Conservation (phyloP, 2,888 invertebrate species). For the Timandra comae region DNA sequence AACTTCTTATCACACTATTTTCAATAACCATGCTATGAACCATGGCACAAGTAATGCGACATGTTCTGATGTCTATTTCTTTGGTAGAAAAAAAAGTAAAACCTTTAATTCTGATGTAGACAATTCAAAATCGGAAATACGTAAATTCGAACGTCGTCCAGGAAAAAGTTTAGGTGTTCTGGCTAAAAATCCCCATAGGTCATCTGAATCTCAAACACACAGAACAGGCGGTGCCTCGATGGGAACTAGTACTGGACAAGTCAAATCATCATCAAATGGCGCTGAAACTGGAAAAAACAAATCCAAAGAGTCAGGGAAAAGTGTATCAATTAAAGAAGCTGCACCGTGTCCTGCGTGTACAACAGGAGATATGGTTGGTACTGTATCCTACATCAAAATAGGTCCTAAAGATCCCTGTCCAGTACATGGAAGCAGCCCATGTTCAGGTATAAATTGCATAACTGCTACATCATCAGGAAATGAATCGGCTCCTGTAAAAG, state of each 20-base stretch:
- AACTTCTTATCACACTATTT: no score
- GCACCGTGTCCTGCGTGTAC: conserved; percentile 32
- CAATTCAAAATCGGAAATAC: no score
- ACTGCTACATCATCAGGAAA: conserved; percentile 35
- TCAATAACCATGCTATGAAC: no score
- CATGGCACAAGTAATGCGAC: conserved; percentile 15
- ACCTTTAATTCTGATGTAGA: no score
- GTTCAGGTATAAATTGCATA: conserved; percentile 55
- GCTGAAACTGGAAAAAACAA: no score
- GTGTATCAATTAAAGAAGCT: conserved; percentile 15
- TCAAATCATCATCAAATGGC: conserved; percentile 1
- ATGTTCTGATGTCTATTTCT: conserved; percentile 49
- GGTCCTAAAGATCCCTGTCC: conserved; percentile 52
- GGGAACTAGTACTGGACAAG: conserved; percentile 31
- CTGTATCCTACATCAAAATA: conserved; percentile 57
- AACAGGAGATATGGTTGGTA: conserved; percentile 45
- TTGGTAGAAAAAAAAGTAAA: conserved; percentile 44
- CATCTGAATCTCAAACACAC: no score
- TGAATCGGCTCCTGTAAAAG: conserved; percentile 49
- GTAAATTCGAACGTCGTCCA: no score
- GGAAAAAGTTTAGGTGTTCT: no score
- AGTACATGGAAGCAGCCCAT: conserved; percentile 44
- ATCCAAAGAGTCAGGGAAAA: no score
- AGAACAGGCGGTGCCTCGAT: conserved; percentile 24
- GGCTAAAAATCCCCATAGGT: no score